Evolutionary conservation across 2,113 vertebrate genomes (phyloP).

Genomic region (Epinephelus moara): DNA sequence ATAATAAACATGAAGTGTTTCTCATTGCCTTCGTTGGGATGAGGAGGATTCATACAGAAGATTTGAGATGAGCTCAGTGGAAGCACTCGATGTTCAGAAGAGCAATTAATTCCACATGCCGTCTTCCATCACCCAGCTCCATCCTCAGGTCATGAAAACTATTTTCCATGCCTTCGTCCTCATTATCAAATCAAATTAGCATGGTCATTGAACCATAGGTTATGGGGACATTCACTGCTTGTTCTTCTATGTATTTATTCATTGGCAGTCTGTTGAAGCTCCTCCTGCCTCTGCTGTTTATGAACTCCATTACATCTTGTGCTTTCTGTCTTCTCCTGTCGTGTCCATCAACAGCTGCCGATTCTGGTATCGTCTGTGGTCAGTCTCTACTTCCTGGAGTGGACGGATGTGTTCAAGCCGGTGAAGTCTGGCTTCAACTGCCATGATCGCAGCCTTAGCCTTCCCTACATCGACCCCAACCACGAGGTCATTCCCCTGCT

Average conservation of each 20-base stretch:
- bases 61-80: constrained; percentile 12
- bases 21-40: constrained; percentile 2
- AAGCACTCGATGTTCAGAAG: constrained; percentile 23
- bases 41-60: not conserved
- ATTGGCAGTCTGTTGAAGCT: constrained; percentile 30
- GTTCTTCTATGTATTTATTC: constrained; percentile 49
- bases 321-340: not conserved
- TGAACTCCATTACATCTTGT: not conserved
- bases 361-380: constrained; percentile 96
- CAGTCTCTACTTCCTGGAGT: constrained; percentile 98
- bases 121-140: constrained; percentile 6
- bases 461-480: constrained; percentile 95
- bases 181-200: constrained; percentile 63
- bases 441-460: constrained; percentile 96
- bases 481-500: constrained; percentile 96
- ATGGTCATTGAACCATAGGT: constrained; percentile 55
- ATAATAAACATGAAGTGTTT: constrained; percentile 14
- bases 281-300: constrained; percentile 23
- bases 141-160: constrained; percentile 30
- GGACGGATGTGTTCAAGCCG: constrained; percentile 97
- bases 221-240: constrained; percentile 45
- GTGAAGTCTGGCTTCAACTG: constrained; percentile 95
- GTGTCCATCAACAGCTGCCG: constrained; percentile 86
- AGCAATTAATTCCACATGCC: constrained; percentile 31
- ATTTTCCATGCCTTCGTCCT: constrained; percentile 33